Evolutionary conservation across 2,888 invertebrate genomes (phyloP), one percentile per base, ranked within the genome.

Genomic region (Cyclophora punctaria): DNA sequence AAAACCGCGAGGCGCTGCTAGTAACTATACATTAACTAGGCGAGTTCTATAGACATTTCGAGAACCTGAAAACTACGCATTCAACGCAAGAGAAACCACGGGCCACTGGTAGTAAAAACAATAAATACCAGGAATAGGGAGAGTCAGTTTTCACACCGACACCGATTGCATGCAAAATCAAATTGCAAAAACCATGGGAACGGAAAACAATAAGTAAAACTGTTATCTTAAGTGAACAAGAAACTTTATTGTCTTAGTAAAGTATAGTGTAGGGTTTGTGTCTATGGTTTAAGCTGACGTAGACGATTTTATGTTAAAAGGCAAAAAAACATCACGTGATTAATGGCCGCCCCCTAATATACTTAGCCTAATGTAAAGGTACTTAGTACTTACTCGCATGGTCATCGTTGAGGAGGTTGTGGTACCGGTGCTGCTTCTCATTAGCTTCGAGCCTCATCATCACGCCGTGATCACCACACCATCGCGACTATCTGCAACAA

Each of bases 401-500:
- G 63, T 87, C 87, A 71, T 85, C 87, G 64, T 85, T 76, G 64
- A 87, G 78, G 66, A 87, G 83, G 78, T 87, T 87, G 80, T 87
- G 87, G 69, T 87, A 87, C 70, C 85, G 84, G 72, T 87, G 87
- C 75, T 85, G 84, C 60, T 81, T 81, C 62, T 84, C 84, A 50
- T 75, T 64, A 67, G 82, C 70, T 64, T 86, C 87, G 73, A 87
- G 82, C 85, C 79, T 86, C 87, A 87, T 87, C 87, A 87, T 87
- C 82, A 81, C 87, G 84, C 67, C 74, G 75, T 62, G 53, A 56
- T 80, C 77, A 84, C 73, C 73, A 78, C 80, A 69, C 66, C 82
- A 84, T 84, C 64, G 70, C 79, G 67, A 81, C 58, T 63, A 63
- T 63, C 75, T 78, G 71, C 2, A 44, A 48, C 41, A 53, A 3